Evolutionary conservation across 2,888 invertebrate species (phyloP).

Genomic region (Pinctada fucata): DNA sequence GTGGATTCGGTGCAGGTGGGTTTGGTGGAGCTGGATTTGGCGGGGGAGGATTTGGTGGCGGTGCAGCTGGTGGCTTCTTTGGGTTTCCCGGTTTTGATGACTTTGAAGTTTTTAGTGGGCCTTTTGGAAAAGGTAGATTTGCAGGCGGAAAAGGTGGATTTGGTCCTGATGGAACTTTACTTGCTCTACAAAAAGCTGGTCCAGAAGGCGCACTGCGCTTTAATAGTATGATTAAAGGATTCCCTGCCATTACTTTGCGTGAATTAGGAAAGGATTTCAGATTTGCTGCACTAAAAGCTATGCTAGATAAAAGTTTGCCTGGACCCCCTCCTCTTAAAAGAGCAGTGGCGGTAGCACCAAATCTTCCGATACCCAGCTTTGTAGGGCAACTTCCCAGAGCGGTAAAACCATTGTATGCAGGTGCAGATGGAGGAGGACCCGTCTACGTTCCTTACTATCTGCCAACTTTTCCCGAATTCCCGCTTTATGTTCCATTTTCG

Average conservation of each 20-base stretch:
- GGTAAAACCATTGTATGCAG: neutral
- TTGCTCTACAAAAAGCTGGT: neutral
- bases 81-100: neutral
- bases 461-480: neutral
- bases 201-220: neutral
- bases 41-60: neutral
- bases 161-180: neutral
- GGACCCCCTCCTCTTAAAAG: conserved; percentile 5
- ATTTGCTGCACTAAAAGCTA: neutral
- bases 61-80: neutral
- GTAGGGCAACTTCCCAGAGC: neutral
- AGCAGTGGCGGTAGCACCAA: neutral
- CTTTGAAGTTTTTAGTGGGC: neutral
- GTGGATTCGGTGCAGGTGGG: neutral
- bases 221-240: neutral
- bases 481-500: conserved; percentile 16
- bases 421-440: neutral
- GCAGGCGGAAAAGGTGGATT: neutral
- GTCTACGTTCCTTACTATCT: conserved; percentile 14
- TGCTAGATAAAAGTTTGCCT: conserved; percentile 16
- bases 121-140: neutral
- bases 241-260: conserved; percentile 3
- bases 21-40: neutral
- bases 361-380: neutral
- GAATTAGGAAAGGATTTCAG: conserved; percentile 15